These are phyloP conservation scores for Crotalus tigris DNA, from an alignment of 2,113 vertebrate species.

Conservation along the genomic window DNA sequence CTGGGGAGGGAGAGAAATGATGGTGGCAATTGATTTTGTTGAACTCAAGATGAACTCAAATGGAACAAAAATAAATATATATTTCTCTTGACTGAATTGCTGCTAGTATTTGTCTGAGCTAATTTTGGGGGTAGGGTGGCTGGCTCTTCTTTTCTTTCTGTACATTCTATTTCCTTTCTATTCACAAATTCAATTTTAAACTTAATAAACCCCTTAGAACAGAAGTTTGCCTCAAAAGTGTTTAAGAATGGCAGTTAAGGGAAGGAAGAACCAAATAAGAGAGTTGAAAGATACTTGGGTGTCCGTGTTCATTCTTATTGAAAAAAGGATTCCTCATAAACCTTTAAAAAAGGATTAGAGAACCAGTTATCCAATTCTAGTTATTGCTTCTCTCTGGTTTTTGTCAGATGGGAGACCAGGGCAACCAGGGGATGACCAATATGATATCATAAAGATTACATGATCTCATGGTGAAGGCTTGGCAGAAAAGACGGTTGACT, in stretches of 20 bases:
- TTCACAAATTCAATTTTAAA: not conserved
- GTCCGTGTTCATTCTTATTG: not conserved
- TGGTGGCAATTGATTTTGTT: not conserved
- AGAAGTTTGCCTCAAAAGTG: not conserved
- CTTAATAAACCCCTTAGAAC: not conserved
- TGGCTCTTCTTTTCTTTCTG: not conserved
- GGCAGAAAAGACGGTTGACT: not conserved
- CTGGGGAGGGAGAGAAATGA: not conserved
- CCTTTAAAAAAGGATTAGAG: not conserved
- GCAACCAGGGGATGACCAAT: not conserved
- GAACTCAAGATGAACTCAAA: not conserved
- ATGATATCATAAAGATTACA: not conserved
- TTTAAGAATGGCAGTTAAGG: not conserved
- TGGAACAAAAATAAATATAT: not conserved
- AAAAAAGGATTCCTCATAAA: not conserved
- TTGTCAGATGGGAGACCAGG: not conserved
- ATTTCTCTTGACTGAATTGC: not conserved
- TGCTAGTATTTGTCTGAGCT: not conserved
- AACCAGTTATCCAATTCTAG: not conserved
- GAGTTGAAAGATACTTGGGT: not conserved
- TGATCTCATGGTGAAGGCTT: not conserved
- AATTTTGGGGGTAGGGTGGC: not conserved
- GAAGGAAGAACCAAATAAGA: not conserved
- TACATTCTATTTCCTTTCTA: not conserved
- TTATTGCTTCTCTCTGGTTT: not conserved